These are phyloP conservation scores for Cydia pomonella DNA, from an alignment of 1,140 invertebrate species.

Conservation along the genomic window DNA sequence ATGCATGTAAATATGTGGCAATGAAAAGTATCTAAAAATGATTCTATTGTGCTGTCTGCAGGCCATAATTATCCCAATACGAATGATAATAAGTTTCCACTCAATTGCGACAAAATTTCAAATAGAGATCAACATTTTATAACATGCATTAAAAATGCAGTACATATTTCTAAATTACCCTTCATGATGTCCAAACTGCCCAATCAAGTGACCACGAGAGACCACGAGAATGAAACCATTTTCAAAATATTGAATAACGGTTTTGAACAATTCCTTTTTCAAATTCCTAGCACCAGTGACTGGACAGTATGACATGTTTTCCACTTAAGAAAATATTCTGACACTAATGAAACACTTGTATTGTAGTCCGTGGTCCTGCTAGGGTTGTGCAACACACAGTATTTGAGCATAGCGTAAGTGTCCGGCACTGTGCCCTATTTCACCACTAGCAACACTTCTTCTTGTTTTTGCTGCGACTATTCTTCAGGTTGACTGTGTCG, in stretches of 20 bases:
- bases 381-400: conserved; percentile 71
- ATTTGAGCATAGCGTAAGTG: conserved; percentile 76
- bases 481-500: conserved; percentile 81
- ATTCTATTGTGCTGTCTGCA: conserved; percentile 21
- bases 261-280: not conserved
- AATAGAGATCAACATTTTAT: conserved; percentile 10
- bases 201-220: not conserved
- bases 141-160: conserved; percentile 13
- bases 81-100: not conserved
- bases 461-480: conserved; percentile 80
- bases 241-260: not conserved
- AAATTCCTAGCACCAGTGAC: not conserved
- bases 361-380: conserved; percentile 57
- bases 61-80: not conserved
- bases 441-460: conserved; percentile 82
- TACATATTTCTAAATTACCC: conserved; percentile 25
- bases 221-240: not conserved
- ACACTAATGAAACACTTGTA: conserved; percentile 17
- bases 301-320: not conserved
- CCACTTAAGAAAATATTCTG: conserved; percentile 5
- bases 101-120: conserved; percentile 16
- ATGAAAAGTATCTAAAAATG: not conserved
- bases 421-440: conserved; percentile 59
- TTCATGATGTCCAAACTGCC: not conserved
- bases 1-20: not conserved